phyloP scores from a whole-genome alignment of 2,113 vertebrate species.

The Zapornia atra region DNA sequence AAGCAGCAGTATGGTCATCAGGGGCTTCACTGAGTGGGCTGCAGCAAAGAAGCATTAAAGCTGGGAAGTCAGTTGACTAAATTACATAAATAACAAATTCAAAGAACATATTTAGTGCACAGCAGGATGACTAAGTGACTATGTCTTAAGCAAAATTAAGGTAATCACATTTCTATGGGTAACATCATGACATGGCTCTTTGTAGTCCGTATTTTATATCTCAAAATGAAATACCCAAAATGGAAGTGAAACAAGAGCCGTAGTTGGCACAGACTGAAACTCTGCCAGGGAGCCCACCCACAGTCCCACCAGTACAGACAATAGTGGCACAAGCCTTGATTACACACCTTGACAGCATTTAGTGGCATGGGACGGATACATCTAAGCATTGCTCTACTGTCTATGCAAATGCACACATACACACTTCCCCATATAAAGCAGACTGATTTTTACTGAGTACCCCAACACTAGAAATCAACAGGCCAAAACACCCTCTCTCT shows the following conservation, averaged over 20 bases:
- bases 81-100: neutral
- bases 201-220: neutral
- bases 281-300: neutral
- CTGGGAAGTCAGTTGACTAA: neutral
- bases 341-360: no score
- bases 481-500: neutral
- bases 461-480: neutral
- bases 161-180: neutral
- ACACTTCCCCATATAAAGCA: neutral
- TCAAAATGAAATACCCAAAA: neutral
- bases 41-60: neutral
- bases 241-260: neutral
- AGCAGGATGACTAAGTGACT: neutral
- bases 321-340: neutral
- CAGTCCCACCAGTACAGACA: neutral
- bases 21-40: slow-evolving; percentile 80
- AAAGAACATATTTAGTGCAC: neutral
- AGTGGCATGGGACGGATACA: neutral
- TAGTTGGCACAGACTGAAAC: neutral
- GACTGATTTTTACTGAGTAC: neutral
- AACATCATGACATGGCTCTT: neutral
- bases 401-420: no score
- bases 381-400: neutral
- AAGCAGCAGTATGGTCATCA: slow-evolving; percentile 85
- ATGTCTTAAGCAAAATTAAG: neutral